A percentile compares a stretch with the other conserved stretches of the same genome.
These are phyloP conservation scores for Cistogaster globosa DNA, from an alignment of 2,888 invertebrate species.

Conservation along the genomic window DNA sequence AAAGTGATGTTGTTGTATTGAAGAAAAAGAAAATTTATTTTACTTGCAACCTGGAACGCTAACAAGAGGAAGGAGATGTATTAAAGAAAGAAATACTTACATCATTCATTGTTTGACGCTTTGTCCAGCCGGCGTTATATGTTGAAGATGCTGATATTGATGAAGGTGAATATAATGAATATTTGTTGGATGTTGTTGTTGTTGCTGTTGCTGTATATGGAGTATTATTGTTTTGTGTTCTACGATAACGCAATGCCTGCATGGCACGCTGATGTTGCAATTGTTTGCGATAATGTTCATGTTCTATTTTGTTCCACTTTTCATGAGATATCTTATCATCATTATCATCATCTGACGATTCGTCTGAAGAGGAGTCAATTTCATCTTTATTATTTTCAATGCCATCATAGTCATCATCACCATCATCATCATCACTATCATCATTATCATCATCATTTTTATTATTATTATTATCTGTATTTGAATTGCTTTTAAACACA, in stretches of 20 bases:
- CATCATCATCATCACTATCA: constrained; percentile 72
- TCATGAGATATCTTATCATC: constrained; percentile 79
- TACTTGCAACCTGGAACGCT: neutral
- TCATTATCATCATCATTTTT: constrained; percentile 71
- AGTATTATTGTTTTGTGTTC: constrained; percentile 40
- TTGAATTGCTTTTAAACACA: constrained; percentile 51
- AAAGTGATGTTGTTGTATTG: constrained; percentile 48
- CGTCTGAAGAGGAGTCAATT: constrained; percentile 9
- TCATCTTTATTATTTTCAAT: constrained; percentile 76
- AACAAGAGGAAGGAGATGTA: neutral
- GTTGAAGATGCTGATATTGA: constrained; percentile 54
- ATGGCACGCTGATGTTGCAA: constrained; percentile 79
- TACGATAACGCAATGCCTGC: constrained; percentile 69
- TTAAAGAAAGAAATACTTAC: constrained; percentile 71
- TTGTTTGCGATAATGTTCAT: constrained; percentile 78
- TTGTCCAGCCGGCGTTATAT: constrained; percentile 47
- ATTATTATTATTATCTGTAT: constrained; percentile 72
- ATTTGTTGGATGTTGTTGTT: constrained; percentile 13
- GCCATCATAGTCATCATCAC: constrained; percentile 74
- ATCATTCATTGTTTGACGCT: constrained; percentile 76
- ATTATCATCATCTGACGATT: constrained; percentile 11
- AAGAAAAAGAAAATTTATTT: neutral
- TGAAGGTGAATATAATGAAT: constrained; percentile 29
- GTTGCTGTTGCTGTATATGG: constrained; percentile 2
- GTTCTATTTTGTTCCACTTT: constrained; percentile 82